phyloP scores from a whole-genome alignment of 92 coral and sea anemone genomes.

The Micromussa lordhowensis region DNA sequence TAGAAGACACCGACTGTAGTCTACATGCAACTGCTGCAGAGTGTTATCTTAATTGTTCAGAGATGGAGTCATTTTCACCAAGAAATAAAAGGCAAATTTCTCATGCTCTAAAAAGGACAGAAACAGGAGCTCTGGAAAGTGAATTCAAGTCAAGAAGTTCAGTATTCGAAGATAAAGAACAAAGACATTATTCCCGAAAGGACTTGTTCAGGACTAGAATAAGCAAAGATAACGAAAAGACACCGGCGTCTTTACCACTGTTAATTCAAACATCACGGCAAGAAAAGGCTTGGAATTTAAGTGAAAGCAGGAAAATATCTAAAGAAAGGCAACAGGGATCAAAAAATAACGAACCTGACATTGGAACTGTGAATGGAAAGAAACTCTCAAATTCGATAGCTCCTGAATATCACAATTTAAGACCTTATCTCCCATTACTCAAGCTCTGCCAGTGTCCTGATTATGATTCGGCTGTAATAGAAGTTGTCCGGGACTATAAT shows the following conservation, averaged over 20 bases:
- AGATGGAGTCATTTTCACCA: conserved; percentile 6
- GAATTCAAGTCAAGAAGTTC: neutral
- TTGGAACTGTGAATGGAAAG: conserved; percentile 9
- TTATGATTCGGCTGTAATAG: conserved; percentile 69
- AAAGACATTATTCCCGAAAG: neutral
- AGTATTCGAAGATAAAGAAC: neutral
- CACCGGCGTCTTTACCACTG: conserved; percentile 5
- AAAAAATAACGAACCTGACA: neutral
- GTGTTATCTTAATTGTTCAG: neutral
- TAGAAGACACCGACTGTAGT: neutral
- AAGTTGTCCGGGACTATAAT: conserved; percentile 63
- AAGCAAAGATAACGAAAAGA: neutral
- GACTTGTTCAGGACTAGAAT: neutral
- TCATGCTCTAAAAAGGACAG: neutral
- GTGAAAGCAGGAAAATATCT: neutral
- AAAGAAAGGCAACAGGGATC: neutral
- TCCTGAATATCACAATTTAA: conserved; percentile 21
- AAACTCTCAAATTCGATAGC: neutral
- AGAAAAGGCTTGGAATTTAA: conserved; percentile 2
- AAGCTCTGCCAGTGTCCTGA: conserved; percentile 47
- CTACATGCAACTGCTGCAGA: too few species aligned
- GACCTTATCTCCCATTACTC: conserved; percentile 47
- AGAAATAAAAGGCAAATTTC: neutral
- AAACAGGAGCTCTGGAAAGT: neutral
- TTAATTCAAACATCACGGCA: neutral